Percentiles rank a stretch among this genome's conserved stretches.
These are phyloP conservation scores for Todiramphus saurophagus DNA, from an alignment of 2,113 vertebrate genomes.

Conservation along the genomic window DNA sequence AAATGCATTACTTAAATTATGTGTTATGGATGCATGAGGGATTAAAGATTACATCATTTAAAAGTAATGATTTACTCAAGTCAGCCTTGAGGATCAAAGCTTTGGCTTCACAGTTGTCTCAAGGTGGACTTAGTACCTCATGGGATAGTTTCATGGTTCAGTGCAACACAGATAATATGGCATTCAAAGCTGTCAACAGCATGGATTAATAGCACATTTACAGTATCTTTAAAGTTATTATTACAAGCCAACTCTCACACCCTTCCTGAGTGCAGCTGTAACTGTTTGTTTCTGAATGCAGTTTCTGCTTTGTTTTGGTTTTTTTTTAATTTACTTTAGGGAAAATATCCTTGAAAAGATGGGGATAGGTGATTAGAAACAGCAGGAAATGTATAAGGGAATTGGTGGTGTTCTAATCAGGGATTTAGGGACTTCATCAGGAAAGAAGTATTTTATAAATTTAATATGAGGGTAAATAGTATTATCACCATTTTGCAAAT, in stretches of 20 bases:
- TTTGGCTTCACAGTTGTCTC: conserved; percentile 43
- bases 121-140: conserved; percentile 25
- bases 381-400: not conserved
- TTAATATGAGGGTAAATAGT: not conserved
- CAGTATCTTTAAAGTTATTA: conserved; percentile 15
- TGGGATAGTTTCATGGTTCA: conserved; percentile 31
- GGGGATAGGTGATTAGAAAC: not conserved
- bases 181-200: conserved; percentile 27
- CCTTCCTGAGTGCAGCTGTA: not conserved
- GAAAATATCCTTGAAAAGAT: conserved; percentile 8
- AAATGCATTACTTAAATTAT: conserved; percentile 30
- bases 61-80: conserved; percentile 52
- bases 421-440: conserved; percentile 15
- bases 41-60: conserved; percentile 22
- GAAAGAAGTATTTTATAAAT: conserved; percentile 20
- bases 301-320: not conserved
- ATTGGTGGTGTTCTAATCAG: conserved; percentile 14
- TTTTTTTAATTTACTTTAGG: not conserved
- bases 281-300: not conserved
- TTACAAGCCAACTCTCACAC: not conserved
- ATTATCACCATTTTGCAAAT: conserved; percentile 22
- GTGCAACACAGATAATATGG: conserved; percentile 8
- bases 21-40: conserved; percentile 17
- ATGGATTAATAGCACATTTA: conserved; percentile 33
- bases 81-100: conserved; percentile 54